Conservation (phyloP, 2,888 invertebrate genomes). For the Rambutsinella grinnellia region DNA sequence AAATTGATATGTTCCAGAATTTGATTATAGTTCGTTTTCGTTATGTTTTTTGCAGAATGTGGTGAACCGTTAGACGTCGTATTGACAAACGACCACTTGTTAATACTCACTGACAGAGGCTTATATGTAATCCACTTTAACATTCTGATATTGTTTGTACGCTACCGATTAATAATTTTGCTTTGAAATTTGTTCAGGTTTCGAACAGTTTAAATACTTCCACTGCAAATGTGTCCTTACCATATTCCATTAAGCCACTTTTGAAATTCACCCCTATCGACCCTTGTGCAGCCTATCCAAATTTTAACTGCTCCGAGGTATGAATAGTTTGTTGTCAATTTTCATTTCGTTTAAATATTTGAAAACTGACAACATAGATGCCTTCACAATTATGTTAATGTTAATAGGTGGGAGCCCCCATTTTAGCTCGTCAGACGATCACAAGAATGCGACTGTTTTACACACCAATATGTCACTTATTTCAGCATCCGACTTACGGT, state of each 20-base stretch:
- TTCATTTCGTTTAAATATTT: background rate
- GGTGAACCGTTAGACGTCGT: constrained; percentile 42
- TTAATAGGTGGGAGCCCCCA: constrained; percentile 3
- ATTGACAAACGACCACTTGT: constrained; percentile 50
- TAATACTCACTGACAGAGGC: constrained; percentile 50
- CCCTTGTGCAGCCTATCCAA: constrained; percentile 35
- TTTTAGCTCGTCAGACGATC: constrained; percentile 2
- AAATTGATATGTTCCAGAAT: too few species aligned
- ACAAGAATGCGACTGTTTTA: constrained; percentile 32
- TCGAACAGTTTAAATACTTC: constrained; percentile 30
- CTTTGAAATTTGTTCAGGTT: background rate
- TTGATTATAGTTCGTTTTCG: too few species aligned
- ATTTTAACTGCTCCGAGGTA: constrained; percentile 42
- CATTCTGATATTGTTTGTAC: too few species aligned
- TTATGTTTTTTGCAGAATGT: constrained; percentile 48
- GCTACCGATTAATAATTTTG: background rate
- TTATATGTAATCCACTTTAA: constrained; percentile 46
- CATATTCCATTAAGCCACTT: constrained; percentile 35
- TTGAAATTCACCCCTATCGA: constrained; percentile 50
- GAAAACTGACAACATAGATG: background rate
- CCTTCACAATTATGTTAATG: background rate
- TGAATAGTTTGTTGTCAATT: too few species aligned
- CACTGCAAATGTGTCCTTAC: constrained; percentile 7
- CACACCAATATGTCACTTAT: constrained; percentile 49
- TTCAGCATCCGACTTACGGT: constrained; percentile 53